These are phyloP conservation scores for Fistularia tabacaria DNA, from an alignment of 2,797 vertebrate genomes.

Conservation along the genomic window DNA sequence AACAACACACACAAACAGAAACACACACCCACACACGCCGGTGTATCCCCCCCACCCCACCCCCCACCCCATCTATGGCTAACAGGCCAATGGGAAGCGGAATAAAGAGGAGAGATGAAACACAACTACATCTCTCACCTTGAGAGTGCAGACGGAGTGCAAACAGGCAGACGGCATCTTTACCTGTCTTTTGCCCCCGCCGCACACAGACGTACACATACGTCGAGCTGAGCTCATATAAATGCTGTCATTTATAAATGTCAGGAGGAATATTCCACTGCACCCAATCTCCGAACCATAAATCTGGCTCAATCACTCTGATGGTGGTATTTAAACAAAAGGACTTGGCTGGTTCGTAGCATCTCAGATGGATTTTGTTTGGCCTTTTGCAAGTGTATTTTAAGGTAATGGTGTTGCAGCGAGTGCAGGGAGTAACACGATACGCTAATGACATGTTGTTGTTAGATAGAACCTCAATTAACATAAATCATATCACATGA, in stretches of 20 bases:
- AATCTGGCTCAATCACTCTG: conserved; percentile 56
- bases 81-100: conserved; percentile 49
- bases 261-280: conserved; percentile 59
- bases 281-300: conserved; percentile 55
- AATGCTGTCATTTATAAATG: conserved; percentile 70
- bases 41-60: conserved; percentile 52
- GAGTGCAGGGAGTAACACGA: conserved; percentile 27
- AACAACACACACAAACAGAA: conserved; percentile 10
- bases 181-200: conserved; percentile 29
- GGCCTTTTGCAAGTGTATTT: conserved; percentile 59
- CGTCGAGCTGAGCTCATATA: conserved; percentile 53
- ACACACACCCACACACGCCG: conserved; percentile 9
- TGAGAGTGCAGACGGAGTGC: conserved; percentile 17
- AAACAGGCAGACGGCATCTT: conserved; percentile 28
- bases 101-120: conserved; percentile 46
- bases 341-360: conserved; percentile 35
- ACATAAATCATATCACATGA: conserved; percentile 21
- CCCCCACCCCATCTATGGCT: conserved; percentile 61
- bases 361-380: conserved; percentile 61
- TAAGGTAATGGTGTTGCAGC: conserved; percentile 54
- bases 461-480: conserved; percentile 40
- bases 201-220: conserved; percentile 1
- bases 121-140: conserved; percentile 39
- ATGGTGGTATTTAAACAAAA: conserved; percentile 68
- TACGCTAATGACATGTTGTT: conserved; percentile 41